A percentile compares a stretch with the other conserved stretches of the same genome.
Conservation (phyloP, 1,140 invertebrate genomes). For the Aplysia californica region DNA sequence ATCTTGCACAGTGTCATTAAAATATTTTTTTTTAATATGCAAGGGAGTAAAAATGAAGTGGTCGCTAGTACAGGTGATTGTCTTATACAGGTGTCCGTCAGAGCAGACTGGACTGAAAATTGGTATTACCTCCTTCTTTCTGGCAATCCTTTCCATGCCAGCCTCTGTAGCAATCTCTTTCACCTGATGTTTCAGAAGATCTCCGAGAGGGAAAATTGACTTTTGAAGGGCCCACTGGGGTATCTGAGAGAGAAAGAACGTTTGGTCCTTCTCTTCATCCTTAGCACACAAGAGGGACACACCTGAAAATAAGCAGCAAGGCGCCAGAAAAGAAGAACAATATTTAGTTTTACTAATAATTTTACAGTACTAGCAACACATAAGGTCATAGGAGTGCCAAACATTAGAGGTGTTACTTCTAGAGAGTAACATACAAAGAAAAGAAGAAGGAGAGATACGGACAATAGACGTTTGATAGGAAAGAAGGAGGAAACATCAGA, state of each 20-base stretch:
- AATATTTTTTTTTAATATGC: too few species aligned
- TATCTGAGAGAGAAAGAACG: slow-evolving; percentile 92
- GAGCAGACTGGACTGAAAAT: too few species aligned
- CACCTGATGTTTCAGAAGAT: slow-evolving; percentile 80
- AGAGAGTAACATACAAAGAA: too few species aligned
- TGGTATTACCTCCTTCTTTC: slow-evolving; percentile 84
- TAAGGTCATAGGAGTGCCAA: too few species aligned
- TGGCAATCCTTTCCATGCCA: slow-evolving; percentile 79
- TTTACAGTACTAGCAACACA: neutral
- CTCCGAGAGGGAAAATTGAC: slow-evolving; percentile 93
- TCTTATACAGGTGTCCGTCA: too few species aligned
- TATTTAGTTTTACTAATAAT: neutral
- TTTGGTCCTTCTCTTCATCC: slow-evolving; percentile 92
- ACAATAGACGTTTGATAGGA: too few species aligned
- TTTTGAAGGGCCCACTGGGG: slow-evolving; percentile 79
- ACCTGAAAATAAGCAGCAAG: slow-evolving; percentile 68
- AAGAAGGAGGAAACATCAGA: too few species aligned
- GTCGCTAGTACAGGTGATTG: too few species aligned
- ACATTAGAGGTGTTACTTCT: too few species aligned
- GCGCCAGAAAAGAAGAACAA: neutral
- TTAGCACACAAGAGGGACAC: slow-evolving; percentile 77
- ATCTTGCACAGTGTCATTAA: too few species aligned
- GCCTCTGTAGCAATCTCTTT: slow-evolving; percentile 81
- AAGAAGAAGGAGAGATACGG: too few species aligned
- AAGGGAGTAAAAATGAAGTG: too few species aligned